Conservation (phyloP, 2,888 invertebrate species). For the Lasioglossum morio region DNA sequence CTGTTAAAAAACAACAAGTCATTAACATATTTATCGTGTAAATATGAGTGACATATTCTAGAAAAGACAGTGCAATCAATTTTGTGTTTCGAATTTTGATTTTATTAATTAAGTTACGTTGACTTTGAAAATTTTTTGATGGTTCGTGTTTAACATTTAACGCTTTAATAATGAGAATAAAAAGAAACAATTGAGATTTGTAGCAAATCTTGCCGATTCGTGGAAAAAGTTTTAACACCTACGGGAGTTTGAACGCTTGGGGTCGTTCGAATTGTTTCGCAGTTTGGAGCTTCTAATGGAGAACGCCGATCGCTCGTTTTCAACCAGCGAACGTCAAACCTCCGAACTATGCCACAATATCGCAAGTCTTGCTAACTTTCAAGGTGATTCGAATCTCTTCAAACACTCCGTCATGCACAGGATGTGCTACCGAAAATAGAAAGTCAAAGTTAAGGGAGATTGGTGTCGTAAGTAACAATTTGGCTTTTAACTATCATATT, state of each 20-base stretch:
- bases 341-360: conserved; percentile 3
- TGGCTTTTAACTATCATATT: background rate
- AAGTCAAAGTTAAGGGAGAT: background rate
- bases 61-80: too few relatives aligned
- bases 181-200: background rate
- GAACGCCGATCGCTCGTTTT: background rate
- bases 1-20: background rate
- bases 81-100: too few relatives aligned
- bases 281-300: background rate
- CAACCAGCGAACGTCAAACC: background rate
- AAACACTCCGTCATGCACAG: background rate
- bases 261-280: background rate
- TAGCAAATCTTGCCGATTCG: background rate
- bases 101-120: background rate
- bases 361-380: background rate
- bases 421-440: background rate
- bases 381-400: background rate
- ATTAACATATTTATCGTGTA: background rate
- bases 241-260: background rate
- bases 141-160: too few relatives aligned
- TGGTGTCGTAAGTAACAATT: background rate
- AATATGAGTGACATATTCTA: background rate
- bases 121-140: background rate
- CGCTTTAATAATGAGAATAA: background rate
- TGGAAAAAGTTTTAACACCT: background rate